Evolutionary conservation across 2,113 vertebrate species (phyloP).

Genomic region (Progne subis): DNA sequence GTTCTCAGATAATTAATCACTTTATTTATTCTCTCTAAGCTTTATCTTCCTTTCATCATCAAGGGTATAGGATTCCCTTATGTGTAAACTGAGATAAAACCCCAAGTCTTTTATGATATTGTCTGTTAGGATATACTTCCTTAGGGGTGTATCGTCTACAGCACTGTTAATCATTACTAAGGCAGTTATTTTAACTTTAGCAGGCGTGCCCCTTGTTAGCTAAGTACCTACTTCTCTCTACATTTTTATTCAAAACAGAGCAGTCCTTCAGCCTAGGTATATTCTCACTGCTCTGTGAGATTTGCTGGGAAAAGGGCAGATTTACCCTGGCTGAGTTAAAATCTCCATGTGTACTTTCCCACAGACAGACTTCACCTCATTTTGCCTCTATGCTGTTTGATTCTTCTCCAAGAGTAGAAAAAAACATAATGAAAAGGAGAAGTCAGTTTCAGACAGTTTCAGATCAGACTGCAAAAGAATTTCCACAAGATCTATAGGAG

Average conservation of each 20-base stretch:
- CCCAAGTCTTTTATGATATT: neutral
- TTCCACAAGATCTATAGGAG: neutral
- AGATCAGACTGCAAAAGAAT: neutral
- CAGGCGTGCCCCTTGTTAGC: neutral
- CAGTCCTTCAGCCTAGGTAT: neutral
- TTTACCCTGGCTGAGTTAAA: neutral
- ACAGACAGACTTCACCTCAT: neutral
- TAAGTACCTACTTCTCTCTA: neutral
- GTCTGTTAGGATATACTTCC: neutral
- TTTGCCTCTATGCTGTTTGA: neutral
- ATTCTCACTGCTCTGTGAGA: neutral
- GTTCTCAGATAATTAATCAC: neutral
- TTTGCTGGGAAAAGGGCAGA: neutral
- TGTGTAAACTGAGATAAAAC: neutral
- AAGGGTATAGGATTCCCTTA: neutral
- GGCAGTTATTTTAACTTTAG: neutral
- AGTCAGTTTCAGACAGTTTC: neutral
- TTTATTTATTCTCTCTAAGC: neutral
- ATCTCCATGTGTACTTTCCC: neutral
- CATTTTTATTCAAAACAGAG: neutral
- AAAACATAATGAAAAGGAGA: neutral
- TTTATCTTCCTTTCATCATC: neutral
- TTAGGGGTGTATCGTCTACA: neutral
- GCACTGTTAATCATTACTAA: neutral
- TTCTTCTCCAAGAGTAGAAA: neutral